Evolutionary conservation across 1,140 invertebrate species (phyloP).

Genomic region (Ylistrum balloti): DNA sequence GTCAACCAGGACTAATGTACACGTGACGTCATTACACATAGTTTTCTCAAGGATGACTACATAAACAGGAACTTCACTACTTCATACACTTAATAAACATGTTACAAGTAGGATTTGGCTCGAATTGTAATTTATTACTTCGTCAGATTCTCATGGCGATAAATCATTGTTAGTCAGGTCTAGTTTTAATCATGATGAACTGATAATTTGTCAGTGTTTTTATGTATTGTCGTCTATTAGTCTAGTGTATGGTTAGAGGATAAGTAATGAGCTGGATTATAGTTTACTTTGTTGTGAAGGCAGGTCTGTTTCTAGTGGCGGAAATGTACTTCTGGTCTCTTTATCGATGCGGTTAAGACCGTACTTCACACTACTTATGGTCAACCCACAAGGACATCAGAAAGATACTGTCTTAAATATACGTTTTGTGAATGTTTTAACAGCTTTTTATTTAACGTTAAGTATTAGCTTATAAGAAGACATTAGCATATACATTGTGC

Average conservation of each 20-base stretch:
- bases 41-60: neutral
- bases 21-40: neutral
- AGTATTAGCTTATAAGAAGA: no score
- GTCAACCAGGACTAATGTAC: neutral
- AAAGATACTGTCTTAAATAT: no score
- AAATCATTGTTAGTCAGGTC: neutral
- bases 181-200: neutral
- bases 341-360: neutral
- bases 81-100: neutral
- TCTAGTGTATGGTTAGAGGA: neutral
- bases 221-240: neutral
- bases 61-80: conserved; percentile 1
- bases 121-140: neutral
- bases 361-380: neutral
- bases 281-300: neutral
- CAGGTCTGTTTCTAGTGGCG: conserved; percentile 18
- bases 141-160: neutral
- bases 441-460: no score
- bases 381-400: neutral
- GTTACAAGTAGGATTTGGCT: neutral
- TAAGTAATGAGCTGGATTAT: neutral
- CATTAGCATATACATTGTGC: no score
- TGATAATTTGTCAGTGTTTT: conserved; percentile 11
- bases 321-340: neutral
- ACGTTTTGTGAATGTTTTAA: no score